Percentiles rank a stretch among this genome's conserved stretches.
These are phyloP conservation scores for Psittacula echo DNA, from an alignment of 2,797 vertebrate genomes.

Conservation along the genomic window DNA sequence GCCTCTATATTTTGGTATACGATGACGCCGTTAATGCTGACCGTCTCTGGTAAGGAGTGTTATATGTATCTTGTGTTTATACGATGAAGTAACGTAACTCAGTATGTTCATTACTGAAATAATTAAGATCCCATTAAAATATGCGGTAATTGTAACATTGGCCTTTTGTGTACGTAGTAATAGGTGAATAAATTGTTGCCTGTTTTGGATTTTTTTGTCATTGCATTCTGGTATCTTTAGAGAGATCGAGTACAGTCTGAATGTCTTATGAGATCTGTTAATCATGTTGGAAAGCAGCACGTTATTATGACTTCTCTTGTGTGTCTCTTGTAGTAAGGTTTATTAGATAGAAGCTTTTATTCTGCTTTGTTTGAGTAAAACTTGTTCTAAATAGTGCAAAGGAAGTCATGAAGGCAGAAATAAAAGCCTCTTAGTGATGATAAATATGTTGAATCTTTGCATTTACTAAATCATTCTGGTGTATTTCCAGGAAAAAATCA, in stretches of 20 bases:
- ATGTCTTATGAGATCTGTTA: not conserved
- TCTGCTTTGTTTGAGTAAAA: not conserved
- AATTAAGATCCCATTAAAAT: not conserved
- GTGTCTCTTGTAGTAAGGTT: not conserved
- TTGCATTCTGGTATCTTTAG: not conserved
- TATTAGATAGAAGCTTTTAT: not conserved
- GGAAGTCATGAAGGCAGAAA: not conserved
- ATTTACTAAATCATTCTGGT: not conserved
- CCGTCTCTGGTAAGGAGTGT: constrained; percentile 90
- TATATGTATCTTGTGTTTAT: not conserved
- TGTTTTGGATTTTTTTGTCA: not conserved
- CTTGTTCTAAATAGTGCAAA: not conserved
- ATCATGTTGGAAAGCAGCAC: not conserved
- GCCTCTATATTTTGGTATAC: constrained; percentile 90
- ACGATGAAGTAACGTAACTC: not conserved
- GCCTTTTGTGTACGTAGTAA: not conserved
- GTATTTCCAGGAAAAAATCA: not conserved
- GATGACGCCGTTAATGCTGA: constrained; percentile 90
- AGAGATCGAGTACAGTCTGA: not conserved
- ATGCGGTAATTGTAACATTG: not conserved
- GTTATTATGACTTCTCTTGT: not conserved
- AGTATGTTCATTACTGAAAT: not conserved
- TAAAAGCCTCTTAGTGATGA: not conserved
- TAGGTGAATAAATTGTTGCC: not conserved
- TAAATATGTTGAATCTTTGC: not conserved